Conservation (phyloP, 2,888 invertebrate species). For the Apamea sordens region DNA sequence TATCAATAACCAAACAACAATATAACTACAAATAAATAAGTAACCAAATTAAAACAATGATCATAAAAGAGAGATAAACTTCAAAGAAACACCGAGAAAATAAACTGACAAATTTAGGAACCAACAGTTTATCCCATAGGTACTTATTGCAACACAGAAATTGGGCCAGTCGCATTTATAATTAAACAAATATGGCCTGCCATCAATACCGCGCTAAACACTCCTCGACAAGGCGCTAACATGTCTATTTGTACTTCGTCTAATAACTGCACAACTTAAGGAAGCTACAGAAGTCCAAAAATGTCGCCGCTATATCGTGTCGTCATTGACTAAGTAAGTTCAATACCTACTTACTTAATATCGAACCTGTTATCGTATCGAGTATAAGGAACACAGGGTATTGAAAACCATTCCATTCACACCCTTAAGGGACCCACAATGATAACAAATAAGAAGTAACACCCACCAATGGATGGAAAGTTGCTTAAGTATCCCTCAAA, state of each 20-base stretch:
- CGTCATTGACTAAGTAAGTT: neutral
- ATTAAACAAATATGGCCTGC: constrained; percentile 48
- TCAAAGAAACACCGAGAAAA: constrained; percentile 18
- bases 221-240: constrained; percentile 42
- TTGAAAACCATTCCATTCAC: neutral
- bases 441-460: too few relatives aligned
- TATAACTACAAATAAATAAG: neutral
- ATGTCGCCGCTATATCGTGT: rapidly evolving
- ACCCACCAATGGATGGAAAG: too few relatives aligned
- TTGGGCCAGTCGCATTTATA: constrained; percentile 31
- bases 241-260: constrained; percentile 41
- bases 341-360: neutral
- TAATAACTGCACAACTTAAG: constrained; percentile 9
- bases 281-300: constrained; percentile 31
- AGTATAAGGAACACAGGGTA: neutral
- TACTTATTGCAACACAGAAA: constrained; percentile 13
- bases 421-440: neutral
- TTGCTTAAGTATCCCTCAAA: neutral
- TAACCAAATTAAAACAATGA: neutral
- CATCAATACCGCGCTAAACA: constrained; percentile 59
- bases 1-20: too few relatives aligned
- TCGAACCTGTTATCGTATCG: neutral
- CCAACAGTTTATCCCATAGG: neutral
- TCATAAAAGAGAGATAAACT: neutral
- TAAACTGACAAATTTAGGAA: neutral